Evolutionary conservation across 2,113 vertebrate species (phyloP).

Genomic region (Gymnogyps californianus): DNA sequence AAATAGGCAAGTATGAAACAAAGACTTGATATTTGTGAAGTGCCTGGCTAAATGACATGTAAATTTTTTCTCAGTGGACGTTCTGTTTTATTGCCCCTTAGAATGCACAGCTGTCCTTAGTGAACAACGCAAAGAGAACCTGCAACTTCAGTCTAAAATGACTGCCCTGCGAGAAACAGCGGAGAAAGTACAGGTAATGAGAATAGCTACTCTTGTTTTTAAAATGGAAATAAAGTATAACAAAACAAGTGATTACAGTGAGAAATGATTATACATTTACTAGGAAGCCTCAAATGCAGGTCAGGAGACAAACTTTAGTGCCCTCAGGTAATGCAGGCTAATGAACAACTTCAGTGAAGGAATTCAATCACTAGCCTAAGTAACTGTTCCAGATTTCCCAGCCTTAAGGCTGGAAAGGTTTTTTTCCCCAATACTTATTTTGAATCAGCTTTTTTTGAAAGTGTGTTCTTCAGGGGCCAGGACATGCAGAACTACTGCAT

Average conservation of each 20-base stretch:
- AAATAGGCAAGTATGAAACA: background rate
- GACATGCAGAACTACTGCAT: background rate
- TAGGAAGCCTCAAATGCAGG: background rate
- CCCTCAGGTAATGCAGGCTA: background rate
- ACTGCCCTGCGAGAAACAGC: slow-evolving; percentile 54
- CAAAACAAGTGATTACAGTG: background rate
- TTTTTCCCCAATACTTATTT: background rate
- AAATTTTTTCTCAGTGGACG: background rate
- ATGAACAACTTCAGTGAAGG: background rate
- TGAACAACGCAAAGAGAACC: slow-evolving; percentile 67
- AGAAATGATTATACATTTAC: background rate
- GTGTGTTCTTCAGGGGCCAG: background rate
- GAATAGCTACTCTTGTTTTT: background rate
- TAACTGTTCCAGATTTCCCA: background rate
- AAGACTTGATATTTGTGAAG: background rate
- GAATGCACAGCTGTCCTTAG: slow-evolving; percentile 56
- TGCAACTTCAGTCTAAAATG: slow-evolving; percentile 54
- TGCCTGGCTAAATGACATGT: background rate
- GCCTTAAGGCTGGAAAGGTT: background rate
- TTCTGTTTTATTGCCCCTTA: background rate
- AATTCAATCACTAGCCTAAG: background rate
- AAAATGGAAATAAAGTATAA: background rate
- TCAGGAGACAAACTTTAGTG: background rate
- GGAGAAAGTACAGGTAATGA: slow-evolving; percentile 70
- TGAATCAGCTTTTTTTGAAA: background rate